Evolutionary conservation across 2,888 invertebrate genomes (phyloP).

Genomic region (Limulus polyphemus): DNA sequence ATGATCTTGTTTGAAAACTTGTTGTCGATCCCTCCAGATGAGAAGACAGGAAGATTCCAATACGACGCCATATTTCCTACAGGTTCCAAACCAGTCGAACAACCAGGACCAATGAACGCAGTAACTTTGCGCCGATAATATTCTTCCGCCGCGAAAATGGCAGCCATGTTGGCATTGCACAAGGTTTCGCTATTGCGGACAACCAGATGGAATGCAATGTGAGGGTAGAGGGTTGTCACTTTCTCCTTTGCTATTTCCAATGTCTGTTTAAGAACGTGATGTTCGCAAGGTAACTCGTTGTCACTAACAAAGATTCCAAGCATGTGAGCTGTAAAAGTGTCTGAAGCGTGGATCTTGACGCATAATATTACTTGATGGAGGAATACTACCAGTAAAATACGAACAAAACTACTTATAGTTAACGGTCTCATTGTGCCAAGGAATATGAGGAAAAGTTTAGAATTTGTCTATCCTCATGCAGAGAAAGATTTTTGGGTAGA

Average conservation of each 20-base stretch:
- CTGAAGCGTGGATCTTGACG: no score
- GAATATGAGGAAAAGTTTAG: no score
- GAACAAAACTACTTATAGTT: no score
- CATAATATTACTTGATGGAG: no score
- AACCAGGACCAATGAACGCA: slow-evolving; percentile 73
- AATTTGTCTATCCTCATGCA: no score
- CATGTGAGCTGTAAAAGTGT: background rate
- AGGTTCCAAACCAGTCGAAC: slow-evolving; percentile 69
- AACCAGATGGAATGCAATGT: slow-evolving; percentile 20
- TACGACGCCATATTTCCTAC: slow-evolving; percentile 75
- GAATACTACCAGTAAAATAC: no score
- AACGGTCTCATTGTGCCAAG: no score
- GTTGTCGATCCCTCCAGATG: slow-evolving; percentile 35
- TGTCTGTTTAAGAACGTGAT: no score
- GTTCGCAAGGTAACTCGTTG: no score
- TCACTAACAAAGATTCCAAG: background rate
- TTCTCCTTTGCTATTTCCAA: no score
- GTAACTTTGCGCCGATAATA: slow-evolving; percentile 21
- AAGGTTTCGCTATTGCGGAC: slow-evolving; percentile 17
- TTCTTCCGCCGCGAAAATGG: slow-evolving; percentile 22
- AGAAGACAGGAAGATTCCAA: slow-evolving; percentile 84
- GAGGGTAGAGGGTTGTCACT: background rate
- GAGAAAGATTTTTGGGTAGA: no score
- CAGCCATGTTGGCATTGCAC: slow-evolving; percentile 17
- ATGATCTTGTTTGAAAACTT: slow-evolving; percentile 22